A percentile compares a stretch with the other conserved stretches of the same genome.
phyloP scores from a whole-genome alignment of 2,113 vertebrate genomes.

The Psilopsiagon aymara region DNA sequence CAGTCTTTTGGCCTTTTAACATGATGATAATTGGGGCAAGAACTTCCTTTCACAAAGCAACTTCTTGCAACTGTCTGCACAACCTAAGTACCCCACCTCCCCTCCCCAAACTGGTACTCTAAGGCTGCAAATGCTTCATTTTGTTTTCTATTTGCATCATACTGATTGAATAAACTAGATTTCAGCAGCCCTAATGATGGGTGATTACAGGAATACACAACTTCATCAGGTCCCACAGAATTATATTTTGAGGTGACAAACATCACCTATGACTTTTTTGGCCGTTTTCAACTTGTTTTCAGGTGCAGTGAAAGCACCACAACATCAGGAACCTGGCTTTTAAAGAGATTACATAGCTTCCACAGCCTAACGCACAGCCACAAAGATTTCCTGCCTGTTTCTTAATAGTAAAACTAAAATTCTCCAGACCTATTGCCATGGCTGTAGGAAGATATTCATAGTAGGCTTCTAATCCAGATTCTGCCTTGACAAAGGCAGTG shows the following conservation, averaged over 20 bases:
- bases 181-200: not conserved
- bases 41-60: not conserved
- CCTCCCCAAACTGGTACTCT: not conserved
- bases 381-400: not conserved
- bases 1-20: not conserved
- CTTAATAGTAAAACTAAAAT: not conserved
- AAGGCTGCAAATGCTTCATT: not conserved
- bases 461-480: not conserved
- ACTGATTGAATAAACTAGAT: not conserved
- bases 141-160: not conserved
- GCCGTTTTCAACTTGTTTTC: not conserved
- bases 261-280: not conserved
- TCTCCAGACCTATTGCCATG: not conserved
- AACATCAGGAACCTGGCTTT: not conserved
- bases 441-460: not conserved
- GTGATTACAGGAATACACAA: not conserved
- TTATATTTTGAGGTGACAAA: not conserved
- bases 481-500: not conserved
- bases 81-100: not conserved
- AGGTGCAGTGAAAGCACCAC: not conserved
- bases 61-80: not conserved
- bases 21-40: accelerated
- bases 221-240: not conserved
- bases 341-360: not conserved
- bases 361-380: not conserved